These are phyloP conservation scores for Hycleus phaleratus DNA, from an alignment of 1,140 invertebrate species.

Conservation along the genomic window DNA sequence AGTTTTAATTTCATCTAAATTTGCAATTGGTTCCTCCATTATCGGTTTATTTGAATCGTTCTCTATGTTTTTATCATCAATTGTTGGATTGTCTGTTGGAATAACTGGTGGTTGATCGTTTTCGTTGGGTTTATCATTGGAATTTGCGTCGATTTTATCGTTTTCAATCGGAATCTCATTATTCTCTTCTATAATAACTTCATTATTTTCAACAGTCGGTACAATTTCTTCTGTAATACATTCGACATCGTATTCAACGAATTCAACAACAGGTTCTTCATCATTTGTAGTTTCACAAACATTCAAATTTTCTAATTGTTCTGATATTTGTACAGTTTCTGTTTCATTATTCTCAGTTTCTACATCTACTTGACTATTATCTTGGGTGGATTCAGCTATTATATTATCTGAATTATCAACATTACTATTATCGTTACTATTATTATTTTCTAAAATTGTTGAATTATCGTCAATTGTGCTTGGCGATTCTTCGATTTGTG, in stretches of 20 bases:
- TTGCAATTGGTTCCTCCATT: neutral
- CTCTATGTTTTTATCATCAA: constrained; percentile 4
- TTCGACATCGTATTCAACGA: constrained; percentile 11
- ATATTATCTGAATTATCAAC: too few relatives aligned
- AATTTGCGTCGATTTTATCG: constrained; percentile 14
- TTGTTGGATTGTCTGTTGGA: too few relatives aligned
- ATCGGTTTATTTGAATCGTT: constrained; percentile 9
- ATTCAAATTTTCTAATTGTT: constrained; percentile 13
- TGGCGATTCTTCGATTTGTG: neutral
- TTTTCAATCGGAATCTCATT: too few relatives aligned
- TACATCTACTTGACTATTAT: neutral
- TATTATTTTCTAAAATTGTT: neutral
- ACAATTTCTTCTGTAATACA: constrained; percentile 19
- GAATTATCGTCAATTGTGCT: neutral
- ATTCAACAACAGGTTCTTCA: constrained; percentile 9
- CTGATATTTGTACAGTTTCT: neutral
- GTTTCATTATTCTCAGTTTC: neutral
- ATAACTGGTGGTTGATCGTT: too few relatives aligned
- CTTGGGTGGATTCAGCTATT: too few relatives aligned
- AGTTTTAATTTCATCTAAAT: neutral
- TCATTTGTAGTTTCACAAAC: constrained; percentile 9
- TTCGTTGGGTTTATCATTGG: too few relatives aligned
- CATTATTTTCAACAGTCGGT: neutral
- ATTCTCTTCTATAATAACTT: constrained; percentile 1
- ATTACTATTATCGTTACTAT: too few relatives aligned